Base-by-base conservation (phyloP, 2,113 vertebrate genomes). In the Bostrychus sinensis region DNA sequence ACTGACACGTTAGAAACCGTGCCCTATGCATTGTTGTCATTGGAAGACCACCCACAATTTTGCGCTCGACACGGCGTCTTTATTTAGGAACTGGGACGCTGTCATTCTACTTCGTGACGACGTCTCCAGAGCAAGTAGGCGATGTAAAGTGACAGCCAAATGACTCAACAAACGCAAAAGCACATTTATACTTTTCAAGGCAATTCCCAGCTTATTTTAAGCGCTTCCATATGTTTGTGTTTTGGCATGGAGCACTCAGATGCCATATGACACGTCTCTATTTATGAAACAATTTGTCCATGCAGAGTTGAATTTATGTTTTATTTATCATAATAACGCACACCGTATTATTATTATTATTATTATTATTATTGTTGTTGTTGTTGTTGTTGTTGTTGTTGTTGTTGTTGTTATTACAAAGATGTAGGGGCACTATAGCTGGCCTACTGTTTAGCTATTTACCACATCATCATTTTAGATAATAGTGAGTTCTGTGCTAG, bases 11-110 rank as follows among this genome's bases (percentile, higher is more conserved):
- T 76, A 41, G 64, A 53, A 62, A 64, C 51, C 32, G 66, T 19
- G 43, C 62, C 16, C 51, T 32, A 79, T 32, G 63, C 53, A 19
- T 57, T 50, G 55, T 56, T 85, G 80, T 84, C 82, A 77, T 62
- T 59, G 48, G 8, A 9, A 43, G 91, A 91, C 90, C 90, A 91
- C 90, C 88, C 91, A 85, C 75, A 26, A 46, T 2, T 43, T 28
- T 59, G 34, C 48, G 25, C n/a, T 51, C 17, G 34, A 10, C 13
- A 51, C 14, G 2, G 65, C 4, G 56, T 67, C 69, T 79, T 51
- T 39, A 71, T 78, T 64, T 45, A 56, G 50, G 32, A 54, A 53
- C 43, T 59, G 34, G 43, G 57, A 48, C 64, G 58, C 72, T 58
- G 41, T 78, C 85, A 77, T 74, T 77, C 46, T 64, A 61, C 56